Percentiles rank a stretch among this genome's conserved stretches.
phyloP scores from a whole-genome alignment of 1,140 invertebrate species.

The Apis florea region DNA sequence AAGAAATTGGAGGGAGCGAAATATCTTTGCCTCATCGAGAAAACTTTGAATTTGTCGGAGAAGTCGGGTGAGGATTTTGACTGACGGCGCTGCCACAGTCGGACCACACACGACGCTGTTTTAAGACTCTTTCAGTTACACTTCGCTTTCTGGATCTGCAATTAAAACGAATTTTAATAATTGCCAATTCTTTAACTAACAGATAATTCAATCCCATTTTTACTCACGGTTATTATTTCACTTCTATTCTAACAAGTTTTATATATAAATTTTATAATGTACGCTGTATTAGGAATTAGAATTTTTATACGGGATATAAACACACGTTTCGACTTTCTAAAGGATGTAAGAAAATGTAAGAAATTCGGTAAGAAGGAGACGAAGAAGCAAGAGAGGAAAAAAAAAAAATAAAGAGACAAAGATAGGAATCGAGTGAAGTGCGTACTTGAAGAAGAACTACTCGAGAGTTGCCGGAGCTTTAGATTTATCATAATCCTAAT shows the following conservation, averaged over 20 bases:
- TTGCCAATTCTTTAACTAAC: too few species aligned
- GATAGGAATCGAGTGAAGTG: slow-evolving; percentile 68
- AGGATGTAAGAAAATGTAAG: background rate
- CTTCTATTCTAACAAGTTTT: too few species aligned
- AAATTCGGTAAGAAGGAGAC: background rate
- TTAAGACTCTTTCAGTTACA: slow-evolving; percentile 45
- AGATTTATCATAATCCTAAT: slow-evolving; percentile 67
- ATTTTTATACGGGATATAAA: too few species aligned
- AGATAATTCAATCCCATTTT: too few species aligned
- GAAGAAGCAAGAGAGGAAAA: slow-evolving; percentile 22
- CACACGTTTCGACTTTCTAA: background rate
- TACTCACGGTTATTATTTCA: too few species aligned
- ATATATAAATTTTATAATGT: too few species aligned
- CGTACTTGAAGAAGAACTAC: slow-evolving; percentile 68
- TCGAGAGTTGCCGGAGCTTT: slow-evolving; percentile 64
- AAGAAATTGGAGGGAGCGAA: slow-evolving; percentile 46
- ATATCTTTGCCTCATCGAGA: background rate
- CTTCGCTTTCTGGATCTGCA: slow-evolving; percentile 24
- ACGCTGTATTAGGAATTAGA: too few species aligned
- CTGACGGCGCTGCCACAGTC: slow-evolving; percentile 59
- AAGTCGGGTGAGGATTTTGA: slow-evolving; percentile 62
- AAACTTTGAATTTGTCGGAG: slow-evolving; percentile 46
- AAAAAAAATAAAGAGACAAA: slow-evolving; percentile 39
- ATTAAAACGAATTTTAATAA: background rate
- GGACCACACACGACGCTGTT: slow-evolving; percentile 68